Base-by-base conservation (phyloP, 2,888 invertebrate genomes). In the Trachelus troglodyta region DNA sequence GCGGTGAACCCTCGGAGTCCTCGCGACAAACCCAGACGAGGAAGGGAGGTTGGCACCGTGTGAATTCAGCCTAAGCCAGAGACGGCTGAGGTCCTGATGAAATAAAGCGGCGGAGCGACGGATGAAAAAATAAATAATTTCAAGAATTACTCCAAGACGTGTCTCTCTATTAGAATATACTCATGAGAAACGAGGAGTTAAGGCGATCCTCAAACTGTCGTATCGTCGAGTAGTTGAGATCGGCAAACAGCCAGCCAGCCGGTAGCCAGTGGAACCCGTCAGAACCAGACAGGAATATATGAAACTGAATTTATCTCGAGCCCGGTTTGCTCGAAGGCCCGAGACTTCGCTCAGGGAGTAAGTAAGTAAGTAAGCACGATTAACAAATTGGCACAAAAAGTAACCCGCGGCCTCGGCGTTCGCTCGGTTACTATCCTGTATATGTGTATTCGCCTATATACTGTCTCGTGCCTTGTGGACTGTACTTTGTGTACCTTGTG, bases 361-460 rank as follows among this genome's bases (percentile, higher is more conserved):
- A 75, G 77, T 77, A 77, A 40, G 82, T 80, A 84, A 85, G 82
- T 80, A 85, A 85, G 83, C 83, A 81, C 85, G 87, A 88, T 88
- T 89, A 89, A 89, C 87, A 89, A 89, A 89, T 89, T 89, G 86
- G 79, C 85, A 82, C 86, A 89, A 89, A 89, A 89, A 89, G 86
- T 87, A 84, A 87, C 84, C 85, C 84, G 84, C 79, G 83, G 80
- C 82, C 83, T 74, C 75, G 74, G 82, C 80, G 79, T 78, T 56
- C 56, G 56, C 56, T 56, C 56, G 56, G 15, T 23, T 56, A 56
- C 56, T 23, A 15, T 56, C 56, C 56, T 56, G 23, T 56, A 34
- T 56, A 12, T 15, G 37, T n/a, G 34, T 37, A 37, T 56, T n/a
- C 35, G 31, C 37, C 56, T 73, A 23, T 34, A 77, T 30, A n/a